Conservation (phyloP, 2,113 vertebrate genomes). For the Cheirogaleus medius region DNA sequence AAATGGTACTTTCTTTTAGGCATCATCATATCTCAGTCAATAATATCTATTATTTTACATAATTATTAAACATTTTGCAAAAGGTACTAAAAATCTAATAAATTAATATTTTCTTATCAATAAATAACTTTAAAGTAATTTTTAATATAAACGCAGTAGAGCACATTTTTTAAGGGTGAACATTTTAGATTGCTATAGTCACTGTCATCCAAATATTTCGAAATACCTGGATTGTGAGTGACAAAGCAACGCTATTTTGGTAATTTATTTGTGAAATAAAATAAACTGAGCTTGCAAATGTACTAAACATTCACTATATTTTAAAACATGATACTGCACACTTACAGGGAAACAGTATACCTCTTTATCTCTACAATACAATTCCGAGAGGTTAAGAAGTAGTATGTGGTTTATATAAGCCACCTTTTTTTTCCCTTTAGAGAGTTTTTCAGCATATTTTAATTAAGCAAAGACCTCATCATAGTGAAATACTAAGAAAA, state of each 20-base stretch:
- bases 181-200: not conserved
- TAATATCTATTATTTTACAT: constrained; percentile 49
- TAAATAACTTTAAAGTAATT: constrained; percentile 63
- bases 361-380: not conserved
- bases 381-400: not conserved
- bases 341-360: not conserved
- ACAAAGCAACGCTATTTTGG: not conserved
- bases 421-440: not conserved
- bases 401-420: not conserved
- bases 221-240: not conserved
- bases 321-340: not conserved
- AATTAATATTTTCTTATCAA: constrained; percentile 53
- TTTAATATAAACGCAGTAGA: constrained; percentile 13
- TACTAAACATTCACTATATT: not conserved
- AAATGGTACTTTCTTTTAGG: not conserved
- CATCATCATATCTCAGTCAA: not conserved
- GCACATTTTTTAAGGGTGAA: not conserved
- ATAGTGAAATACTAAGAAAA: not conserved
- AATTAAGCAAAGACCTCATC: not conserved
- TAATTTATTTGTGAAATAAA: constrained; percentile 13
- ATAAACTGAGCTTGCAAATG: not conserved
- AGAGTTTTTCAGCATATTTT: not conserved
- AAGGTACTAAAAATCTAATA: constrained; percentile 46
- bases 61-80: constrained; percentile 57
- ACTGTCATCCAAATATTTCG: not conserved